phyloP scores from a whole-genome alignment of 2,888 invertebrate genomes.

The Coenonympha arcania region DNA sequence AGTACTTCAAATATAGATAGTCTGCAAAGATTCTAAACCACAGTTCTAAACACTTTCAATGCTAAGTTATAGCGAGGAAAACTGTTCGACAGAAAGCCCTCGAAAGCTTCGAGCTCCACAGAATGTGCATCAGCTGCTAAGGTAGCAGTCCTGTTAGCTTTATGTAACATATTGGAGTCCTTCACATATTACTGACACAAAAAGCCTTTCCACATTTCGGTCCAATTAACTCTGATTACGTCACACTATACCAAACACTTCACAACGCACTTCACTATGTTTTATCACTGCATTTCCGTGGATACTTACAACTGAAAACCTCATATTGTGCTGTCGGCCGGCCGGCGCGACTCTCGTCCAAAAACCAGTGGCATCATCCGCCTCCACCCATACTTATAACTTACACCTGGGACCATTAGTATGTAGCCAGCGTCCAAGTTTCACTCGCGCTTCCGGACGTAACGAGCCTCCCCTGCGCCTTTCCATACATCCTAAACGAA shows the following conservation, averaged over 20 bases:
- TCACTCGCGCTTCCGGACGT: slow-evolving; percentile 63
- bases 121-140: too few species aligned
- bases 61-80: too few species aligned
- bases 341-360: slow-evolving; percentile 46
- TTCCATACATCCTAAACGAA: slow-evolving; percentile 53
- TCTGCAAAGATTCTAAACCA: too few species aligned
- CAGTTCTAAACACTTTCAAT: too few species aligned
- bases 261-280: slow-evolving; percentile 30
- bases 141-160: too few species aligned
- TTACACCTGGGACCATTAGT: slow-evolving; percentile 52
- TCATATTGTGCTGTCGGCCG: slow-evolving; percentile 60
- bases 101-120: too few species aligned
- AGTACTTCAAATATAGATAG: too few species aligned
- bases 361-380: slow-evolving; percentile 46
- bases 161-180: too few species aligned
- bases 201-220: neutral
- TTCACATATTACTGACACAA: too few species aligned
- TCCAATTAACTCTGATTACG: neutral
- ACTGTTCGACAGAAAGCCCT: too few species aligned
- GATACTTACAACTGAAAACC: slow-evolving; percentile 53
- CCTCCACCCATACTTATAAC: slow-evolving; percentile 67
- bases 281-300: slow-evolving; percentile 29
- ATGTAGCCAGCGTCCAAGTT: slow-evolving; percentile 57
- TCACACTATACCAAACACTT: slow-evolving; percentile 6
- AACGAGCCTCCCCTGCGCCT: slow-evolving; percentile 53